These are phyloP conservation scores for Vidua macroura DNA, from an alignment of 2,113 vertebrate species.

Conservation along the genomic window DNA sequence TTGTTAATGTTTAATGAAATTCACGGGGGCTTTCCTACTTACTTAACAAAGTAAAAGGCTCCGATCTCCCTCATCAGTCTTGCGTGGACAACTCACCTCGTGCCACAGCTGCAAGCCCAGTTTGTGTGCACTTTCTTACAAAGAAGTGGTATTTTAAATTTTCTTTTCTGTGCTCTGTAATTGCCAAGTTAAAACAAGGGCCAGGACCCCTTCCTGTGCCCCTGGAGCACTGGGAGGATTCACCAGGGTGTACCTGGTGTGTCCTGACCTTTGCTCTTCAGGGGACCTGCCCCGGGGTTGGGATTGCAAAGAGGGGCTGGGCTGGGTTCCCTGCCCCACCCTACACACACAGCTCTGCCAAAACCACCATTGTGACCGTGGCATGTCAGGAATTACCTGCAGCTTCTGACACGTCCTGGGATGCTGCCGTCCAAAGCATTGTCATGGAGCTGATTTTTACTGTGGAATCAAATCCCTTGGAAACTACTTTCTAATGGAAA, in stretches of 20 bases:
- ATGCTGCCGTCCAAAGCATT: not conserved
- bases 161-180: not conserved
- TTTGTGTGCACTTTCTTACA: not conserved
- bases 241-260: rapidly evolving
- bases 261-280: rapidly evolving
- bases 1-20: not conserved
- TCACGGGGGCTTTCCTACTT: not conserved
- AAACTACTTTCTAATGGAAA: constrained; percentile 64
- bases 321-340: not conserved
- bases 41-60: not conserved
- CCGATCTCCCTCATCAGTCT: not conserved
- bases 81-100: rapidly evolving
- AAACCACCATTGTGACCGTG: not conserved
- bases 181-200: not conserved
- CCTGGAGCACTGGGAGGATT: not conserved
- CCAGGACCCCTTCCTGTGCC: not conserved
- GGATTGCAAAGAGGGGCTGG: not conserved
- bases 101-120: not conserved
- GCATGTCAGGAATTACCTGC: not conserved
- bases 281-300: no score
- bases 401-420: not conserved
- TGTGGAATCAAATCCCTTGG: constrained; percentile 43
- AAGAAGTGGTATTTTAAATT: not conserved
- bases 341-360: not conserved
- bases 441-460: not conserved